Evolutionary conservation across 2,797 vertebrate genomes (phyloP), one percentile per base, ranked within the genome.

Genomic region (Anguilla megastoma): DNA sequence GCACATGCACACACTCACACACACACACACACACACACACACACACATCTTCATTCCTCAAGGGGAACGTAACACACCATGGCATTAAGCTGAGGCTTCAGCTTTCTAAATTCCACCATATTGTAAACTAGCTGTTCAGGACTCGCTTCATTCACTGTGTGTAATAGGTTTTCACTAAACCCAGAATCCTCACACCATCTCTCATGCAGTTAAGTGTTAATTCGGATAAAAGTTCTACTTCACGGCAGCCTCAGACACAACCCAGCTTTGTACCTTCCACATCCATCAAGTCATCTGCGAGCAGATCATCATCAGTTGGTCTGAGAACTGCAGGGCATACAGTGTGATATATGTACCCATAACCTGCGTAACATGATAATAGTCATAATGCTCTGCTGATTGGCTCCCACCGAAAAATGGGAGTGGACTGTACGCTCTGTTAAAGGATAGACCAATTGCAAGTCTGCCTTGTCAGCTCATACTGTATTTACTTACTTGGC

Each of bases 281-380:
- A 88, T 96, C 97, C 93, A 94, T 94, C 3, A 91, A 91, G 92
- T 97, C 96, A 82, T 97, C 98, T 90, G 96, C 96, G 94, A 97
- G 93, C 86, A 92, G 93, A 2, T 97, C 97, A 91, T 96, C 97
- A 90, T 96, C 97, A 91, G 92, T 92, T 87, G 95, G 91, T 91
- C 94, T 97, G 92, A 96, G 88, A 66, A 93, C 98, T 98, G 97
- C 86, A 93, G 88, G 91, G 96, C 89, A 96, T 87, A 92, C 84
- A 85, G 45, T 71, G 84, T 85, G 27, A 18, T 48, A 80, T 27
- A 69, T 48, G 45, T 27, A 69, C 2, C 30, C 74, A 76, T 76
- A 76, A 76, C 2, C 27, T 12, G 16, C 21, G 12, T 85, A 2
- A 58, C 33, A 21, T 30, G 27, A 33, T 16, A 85, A 58, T 85